A percentile compares a stretch with the other conserved stretches of the same genome.
phyloP scores from a whole-genome alignment of 2,888 invertebrate species.

The Palloptera scutellata region DNA sequence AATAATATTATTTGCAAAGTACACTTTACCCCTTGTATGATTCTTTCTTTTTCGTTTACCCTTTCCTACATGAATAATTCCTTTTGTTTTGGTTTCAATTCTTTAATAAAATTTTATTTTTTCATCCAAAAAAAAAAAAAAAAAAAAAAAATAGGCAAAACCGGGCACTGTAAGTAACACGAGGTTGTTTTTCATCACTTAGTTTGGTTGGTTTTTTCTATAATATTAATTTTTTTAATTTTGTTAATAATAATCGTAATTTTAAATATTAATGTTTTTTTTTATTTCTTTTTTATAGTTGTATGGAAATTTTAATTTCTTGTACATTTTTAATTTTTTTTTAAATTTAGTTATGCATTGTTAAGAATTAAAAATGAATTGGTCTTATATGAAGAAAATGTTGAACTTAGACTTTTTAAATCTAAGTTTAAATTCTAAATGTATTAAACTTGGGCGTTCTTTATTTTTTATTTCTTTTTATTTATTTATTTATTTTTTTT shows the following conservation, averaged over 20 bases:
- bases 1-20: too few relatives aligned
- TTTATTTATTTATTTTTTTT: too few relatives aligned
- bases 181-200: conserved; percentile 38
- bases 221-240: conserved; percentile 22
- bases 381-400: too few relatives aligned
- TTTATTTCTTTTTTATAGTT: conserved; percentile 15
- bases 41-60: too few relatives aligned
- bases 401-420: too few relatives aligned
- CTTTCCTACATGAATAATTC: conserved; percentile 31
- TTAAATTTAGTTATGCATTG: neutral
- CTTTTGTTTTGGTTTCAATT: conserved; percentile 30
- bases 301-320: neutral
- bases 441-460: too few relatives aligned
- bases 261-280: conserved; percentile 13
- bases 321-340: neutral
- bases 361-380: too few relatives aligned
- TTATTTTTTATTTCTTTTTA: too few relatives aligned
- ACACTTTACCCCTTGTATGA: too few relatives aligned
- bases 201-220: conserved; percentile 20
- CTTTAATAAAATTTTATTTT: conserved; percentile 35
- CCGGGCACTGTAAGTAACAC: conserved; percentile 70
- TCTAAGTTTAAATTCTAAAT: too few relatives aligned
- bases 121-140: conserved; percentile 36
- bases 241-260: too few relatives aligned
- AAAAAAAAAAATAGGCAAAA: conserved; percentile 69